phyloP scores from a whole-genome alignment of 2,888 invertebrate genomes.

The Rotaria socialis region DNA sequence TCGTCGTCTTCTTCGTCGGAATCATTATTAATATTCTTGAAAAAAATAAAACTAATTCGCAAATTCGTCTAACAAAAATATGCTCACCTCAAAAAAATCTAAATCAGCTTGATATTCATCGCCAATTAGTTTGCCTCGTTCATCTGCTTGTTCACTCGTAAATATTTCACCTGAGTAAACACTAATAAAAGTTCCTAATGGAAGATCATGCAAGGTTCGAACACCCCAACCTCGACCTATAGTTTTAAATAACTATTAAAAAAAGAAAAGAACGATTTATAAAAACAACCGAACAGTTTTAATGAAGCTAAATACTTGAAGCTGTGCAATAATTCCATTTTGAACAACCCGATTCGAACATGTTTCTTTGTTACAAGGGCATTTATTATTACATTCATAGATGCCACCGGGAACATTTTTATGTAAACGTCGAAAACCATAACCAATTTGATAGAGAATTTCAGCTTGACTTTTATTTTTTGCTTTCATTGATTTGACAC shows the following conservation, averaged over 20 bases:
- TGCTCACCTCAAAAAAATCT: slow-evolving; percentile 76
- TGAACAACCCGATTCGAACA: slow-evolving; percentile 92
- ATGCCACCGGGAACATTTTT: slow-evolving; percentile 62
- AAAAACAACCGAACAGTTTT: not conserved
- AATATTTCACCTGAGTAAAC: slow-evolving; percentile 88
- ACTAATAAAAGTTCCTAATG: slow-evolving; percentile 87
- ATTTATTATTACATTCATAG: slow-evolving; percentile 81
- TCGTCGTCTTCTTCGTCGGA: not conserved
- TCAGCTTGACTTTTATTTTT: slow-evolving; percentile 36
- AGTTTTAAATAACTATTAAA: slow-evolving; percentile 81
- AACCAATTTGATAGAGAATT: not conserved
- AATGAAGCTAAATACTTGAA: slow-evolving; percentile 57
- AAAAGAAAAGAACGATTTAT: not conserved
- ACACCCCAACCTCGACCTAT: slow-evolving; percentile 85
- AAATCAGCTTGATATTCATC: slow-evolving; percentile 94
- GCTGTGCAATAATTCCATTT: slow-evolving; percentile 70
- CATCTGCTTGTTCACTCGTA: slow-evolving; percentile 69
- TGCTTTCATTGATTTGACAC: slow-evolving; percentile 34
- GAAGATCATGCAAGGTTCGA: slow-evolving; percentile 86
- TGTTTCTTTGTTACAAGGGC: slow-evolving; percentile 70
- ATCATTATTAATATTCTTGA: not conserved
- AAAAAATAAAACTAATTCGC: not conserved
- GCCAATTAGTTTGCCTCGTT: slow-evolving; percentile 71
- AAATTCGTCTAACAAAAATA: not conserved
- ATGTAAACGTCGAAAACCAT: not conserved